A percentile compares a stretch with the other conserved stretches of the same genome.
Conservation (phyloP, 2,797 vertebrate genomes). For the Vipera latastei region DNA sequence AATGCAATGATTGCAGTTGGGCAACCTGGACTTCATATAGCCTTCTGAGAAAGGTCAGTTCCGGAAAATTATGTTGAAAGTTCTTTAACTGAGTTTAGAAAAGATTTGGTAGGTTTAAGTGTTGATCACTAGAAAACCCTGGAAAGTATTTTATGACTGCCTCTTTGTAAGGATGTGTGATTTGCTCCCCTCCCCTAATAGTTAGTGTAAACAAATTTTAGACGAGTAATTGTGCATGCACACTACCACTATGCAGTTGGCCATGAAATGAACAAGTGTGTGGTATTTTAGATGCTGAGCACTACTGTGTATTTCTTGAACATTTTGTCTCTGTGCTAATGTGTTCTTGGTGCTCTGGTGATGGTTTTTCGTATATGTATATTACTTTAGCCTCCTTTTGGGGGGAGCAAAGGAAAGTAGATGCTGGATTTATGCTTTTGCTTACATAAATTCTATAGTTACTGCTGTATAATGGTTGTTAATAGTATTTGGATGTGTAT, state of each 20-base stretch:
- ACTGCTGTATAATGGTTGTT: background rate
- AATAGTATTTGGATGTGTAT: background rate
- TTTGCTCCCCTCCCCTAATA: background rate
- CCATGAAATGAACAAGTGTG: background rate
- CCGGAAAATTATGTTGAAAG: background rate
- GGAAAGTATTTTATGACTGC: background rate
- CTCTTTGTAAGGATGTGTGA: background rate
- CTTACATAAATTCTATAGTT: background rate
- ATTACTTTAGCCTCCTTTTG: background rate
- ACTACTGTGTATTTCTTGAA: background rate
- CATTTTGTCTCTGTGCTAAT: background rate
- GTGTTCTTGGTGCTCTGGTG: background rate
- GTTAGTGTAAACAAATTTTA: background rate
- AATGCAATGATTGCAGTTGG: background rate
- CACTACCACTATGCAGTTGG: background rate
- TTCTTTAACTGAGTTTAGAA: background rate
- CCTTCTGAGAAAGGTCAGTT: constrained; percentile 6
- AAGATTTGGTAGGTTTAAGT: background rate
- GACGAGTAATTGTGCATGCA: background rate
- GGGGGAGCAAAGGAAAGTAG: background rate
- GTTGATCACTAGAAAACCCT: background rate
- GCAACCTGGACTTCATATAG: constrained; percentile 1
- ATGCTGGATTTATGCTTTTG: background rate
- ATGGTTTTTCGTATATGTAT: background rate
- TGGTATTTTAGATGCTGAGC: background rate